Base-by-base conservation (phyloP, 30 jellyfish, hydroid and myxozoan species). In the Rhopilema esculentum region DNA sequence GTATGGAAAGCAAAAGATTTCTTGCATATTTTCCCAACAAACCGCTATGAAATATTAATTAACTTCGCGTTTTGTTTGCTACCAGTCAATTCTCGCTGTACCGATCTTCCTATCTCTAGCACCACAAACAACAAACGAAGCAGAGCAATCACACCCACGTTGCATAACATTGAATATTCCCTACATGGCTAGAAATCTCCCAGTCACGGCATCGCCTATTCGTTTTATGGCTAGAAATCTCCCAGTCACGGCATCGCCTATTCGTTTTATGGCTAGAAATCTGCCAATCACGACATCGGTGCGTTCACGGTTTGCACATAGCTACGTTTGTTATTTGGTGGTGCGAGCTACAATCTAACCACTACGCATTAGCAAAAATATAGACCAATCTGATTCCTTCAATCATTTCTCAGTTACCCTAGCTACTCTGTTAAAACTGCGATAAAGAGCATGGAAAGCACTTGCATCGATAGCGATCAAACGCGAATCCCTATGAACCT, bases 331-430 rank as follows among this genome's bases (percentile, higher is more conserved):
- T 20, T 65, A 32, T 21, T 62, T 48, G 31, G 25, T 21, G 75
- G 50, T 61, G 88, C 75, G 32, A 64, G 50, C 88, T 79, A 79
- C 78, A 21, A 64, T 50, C 88, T 79, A 79, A 24, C 88, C 88
- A 79, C 88, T 79, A 79, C 88, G 61, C 88, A 70, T 61, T 79
- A 79, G 88, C 88, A 79, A 79, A 79, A 79, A 79, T 79, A 79
- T 79, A 79, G 79, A 76, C 88, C 88, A 79, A 70, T 70, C 80
- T 70, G 63, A 70, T 25, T 70, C 80, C 80, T 70, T 28, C 80
- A 70, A 70, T 70, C 64, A 40, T 28, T 28, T 24, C 63, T 70
- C 49, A 70, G 27, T 28, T 27, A 70, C 49, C 80, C 80, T 70
- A 70, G 64, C 80, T 70, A 70, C 80, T 4, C 17, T 25, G 40